phyloP scores from a whole-genome alignment of 2,797 vertebrate species.

The Pipistrellus pygmaeus region DNA sequence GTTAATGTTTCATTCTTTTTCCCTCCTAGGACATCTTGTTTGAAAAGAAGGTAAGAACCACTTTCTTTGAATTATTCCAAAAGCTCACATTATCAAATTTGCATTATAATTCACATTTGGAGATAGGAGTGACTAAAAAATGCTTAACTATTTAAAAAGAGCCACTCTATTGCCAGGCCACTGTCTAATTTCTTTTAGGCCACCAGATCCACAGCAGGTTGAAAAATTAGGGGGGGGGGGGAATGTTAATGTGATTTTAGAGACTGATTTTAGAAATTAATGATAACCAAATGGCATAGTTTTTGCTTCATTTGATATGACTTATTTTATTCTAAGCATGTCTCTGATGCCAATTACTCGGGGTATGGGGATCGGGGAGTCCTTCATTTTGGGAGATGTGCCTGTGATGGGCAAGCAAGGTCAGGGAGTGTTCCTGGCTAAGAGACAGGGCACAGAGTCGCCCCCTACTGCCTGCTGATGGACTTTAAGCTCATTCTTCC shows the following conservation, averaged over 20 bases:
- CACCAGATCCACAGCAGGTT: background rate
- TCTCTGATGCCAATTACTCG: background rate
- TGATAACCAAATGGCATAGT: background rate
- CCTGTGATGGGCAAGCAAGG: background rate
- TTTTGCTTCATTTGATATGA: slow-evolving; percentile 16
- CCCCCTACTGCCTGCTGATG: background rate
- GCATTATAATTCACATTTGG: slow-evolving; percentile 53
- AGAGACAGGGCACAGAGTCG: background rate
- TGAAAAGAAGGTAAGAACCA: slow-evolving; percentile 83
- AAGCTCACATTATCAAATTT: slow-evolving; percentile 44
- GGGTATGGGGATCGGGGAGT: background rate
- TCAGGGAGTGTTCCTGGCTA: background rate
- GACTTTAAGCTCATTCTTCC: background rate
- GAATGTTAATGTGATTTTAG: background rate
- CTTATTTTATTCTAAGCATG: slow-evolving; percentile 13
- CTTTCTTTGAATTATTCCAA: slow-evolving; percentile 65
- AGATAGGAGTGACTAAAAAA: slow-evolving; percentile 44
- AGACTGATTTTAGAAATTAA: slow-evolving; percentile 35
- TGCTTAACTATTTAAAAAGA: slow-evolving; percentile 44
- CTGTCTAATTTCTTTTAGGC: slow-evolving; percentile 49
- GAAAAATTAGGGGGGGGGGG: slow-evolving; percentile 50
- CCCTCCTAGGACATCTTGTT: slow-evolving; percentile 84
- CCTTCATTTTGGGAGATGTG: background rate
- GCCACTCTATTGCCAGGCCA: slow-evolving; percentile 1
- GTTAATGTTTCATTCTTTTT: slow-evolving; percentile 76